Conservation (phyloP, 2,797 vertebrate genomes). For the Hypotaenidia okinawae region DNA sequence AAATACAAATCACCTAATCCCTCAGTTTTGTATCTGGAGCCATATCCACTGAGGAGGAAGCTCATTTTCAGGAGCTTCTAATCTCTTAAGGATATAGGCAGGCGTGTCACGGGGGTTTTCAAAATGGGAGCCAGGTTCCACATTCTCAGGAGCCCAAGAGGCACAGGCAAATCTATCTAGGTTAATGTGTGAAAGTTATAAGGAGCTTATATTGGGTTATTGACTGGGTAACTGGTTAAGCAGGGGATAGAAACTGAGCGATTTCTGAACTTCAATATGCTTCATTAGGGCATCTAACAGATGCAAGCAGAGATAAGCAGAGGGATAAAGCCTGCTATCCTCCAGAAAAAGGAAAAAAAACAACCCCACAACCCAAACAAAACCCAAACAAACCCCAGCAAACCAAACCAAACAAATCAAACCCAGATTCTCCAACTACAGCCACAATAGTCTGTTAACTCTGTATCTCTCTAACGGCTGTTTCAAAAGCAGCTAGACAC, state of each 20-base stretch:
- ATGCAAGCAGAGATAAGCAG: neutral
- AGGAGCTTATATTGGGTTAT: constrained; percentile 1
- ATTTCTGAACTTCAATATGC: constrained; percentile 4
- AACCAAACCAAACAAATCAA: neutral
- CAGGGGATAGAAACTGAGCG: constrained; percentile 28
- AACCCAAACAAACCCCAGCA: neutral
- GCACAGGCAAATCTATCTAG: neutral
- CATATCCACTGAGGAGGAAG: fast-evolving
- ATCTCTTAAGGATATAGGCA: neutral
- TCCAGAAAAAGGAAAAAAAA: neutral
- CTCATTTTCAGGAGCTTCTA: neutral
- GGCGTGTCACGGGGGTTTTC: neutral
- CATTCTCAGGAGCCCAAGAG: neutral
- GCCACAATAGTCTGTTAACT: neutral
- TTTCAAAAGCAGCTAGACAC: neutral
- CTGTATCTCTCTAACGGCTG: fast-evolving
- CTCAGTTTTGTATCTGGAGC: neutral
- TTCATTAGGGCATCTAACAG: constrained; percentile 21
- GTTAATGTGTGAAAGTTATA: constrained; percentile 59
- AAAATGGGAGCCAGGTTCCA: neutral
- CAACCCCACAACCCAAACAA: neutral
- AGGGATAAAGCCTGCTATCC: neutral
- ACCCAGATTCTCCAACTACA: neutral
- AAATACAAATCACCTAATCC: neutral
- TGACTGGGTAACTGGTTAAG: neutral